These are phyloP conservation scores for Calonectris borealis DNA, from an alignment of 2,113 vertebrate genomes.

Conservation along the genomic window DNA sequence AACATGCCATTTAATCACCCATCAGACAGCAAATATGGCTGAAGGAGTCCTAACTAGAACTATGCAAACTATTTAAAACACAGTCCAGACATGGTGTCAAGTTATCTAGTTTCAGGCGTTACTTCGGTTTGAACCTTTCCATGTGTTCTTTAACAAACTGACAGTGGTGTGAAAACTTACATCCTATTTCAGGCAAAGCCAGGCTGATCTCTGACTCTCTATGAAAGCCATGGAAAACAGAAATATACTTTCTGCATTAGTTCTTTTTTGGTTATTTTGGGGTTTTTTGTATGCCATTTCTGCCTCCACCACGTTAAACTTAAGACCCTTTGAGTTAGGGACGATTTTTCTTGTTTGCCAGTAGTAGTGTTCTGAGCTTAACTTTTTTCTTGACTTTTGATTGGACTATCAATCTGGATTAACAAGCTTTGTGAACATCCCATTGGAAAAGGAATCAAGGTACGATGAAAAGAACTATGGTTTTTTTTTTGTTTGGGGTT, in stretches of 20 bases:
- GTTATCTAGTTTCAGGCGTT: not conserved
- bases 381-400: not conserved
- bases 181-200: constrained; percentile 22
- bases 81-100: not conserved
- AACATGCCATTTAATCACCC: not conserved
- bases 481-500: fast-evolving
- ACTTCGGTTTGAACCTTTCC: not conserved
- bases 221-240: not conserved
- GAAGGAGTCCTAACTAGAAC: not conserved
- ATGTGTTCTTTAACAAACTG: constrained; percentile 7
- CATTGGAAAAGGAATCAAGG: not conserved
- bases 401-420: not conserved
- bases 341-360: not conserved
- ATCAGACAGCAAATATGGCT: not conserved
- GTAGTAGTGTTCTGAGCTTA: not conserved
- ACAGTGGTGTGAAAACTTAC: not conserved
- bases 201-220: not conserved
- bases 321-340: not conserved
- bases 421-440: not conserved
- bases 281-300: not conserved
- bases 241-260: not conserved
- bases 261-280: not conserved
- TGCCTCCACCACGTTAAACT: not conserved
- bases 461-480: not conserved
- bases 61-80: not conserved